phyloP scores from a whole-genome alignment of 1,140 invertebrate species.

The Formica exsecta region DNA sequence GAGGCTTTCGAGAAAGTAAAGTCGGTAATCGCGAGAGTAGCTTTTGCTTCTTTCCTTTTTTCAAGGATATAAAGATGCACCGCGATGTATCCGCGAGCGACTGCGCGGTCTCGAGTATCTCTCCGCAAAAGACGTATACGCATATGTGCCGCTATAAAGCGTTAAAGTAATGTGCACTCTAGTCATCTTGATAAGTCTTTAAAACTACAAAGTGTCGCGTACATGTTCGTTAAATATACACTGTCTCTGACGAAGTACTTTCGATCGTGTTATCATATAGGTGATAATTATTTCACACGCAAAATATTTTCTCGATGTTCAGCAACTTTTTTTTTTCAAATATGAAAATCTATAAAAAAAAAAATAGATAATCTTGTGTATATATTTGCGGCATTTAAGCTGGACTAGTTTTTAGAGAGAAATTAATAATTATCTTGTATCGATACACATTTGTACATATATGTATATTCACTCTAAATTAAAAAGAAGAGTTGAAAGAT shows the following conservation, averaged over 20 bases:
- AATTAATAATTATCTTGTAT: not conserved
- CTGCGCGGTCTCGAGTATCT: constrained; percentile 16
- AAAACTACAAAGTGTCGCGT: constrained; percentile 13
- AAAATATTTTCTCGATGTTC: not conserved
- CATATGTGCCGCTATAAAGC: not conserved
- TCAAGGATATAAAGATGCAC: constrained; percentile 24
- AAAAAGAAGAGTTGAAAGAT: not conserved
- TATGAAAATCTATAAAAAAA: not conserved
- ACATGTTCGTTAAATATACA: not conserved
- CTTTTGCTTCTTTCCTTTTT: constrained; percentile 23
- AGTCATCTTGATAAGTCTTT: constrained; percentile 38
- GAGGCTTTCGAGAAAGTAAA: constrained; percentile 42
- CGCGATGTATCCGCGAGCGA: constrained; percentile 8
- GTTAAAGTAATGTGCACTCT: not conserved
- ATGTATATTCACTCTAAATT: not conserved
- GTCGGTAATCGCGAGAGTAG: constrained; percentile 23
- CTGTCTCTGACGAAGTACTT: constrained; percentile 3
- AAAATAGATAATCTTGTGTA: not conserved
- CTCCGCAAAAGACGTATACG: constrained; percentile 15
- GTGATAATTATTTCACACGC: constrained; percentile 12
- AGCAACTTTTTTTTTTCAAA: not conserved
- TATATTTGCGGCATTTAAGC: not conserved
- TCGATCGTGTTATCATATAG: constrained; percentile 6
- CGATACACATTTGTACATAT: too few relatives aligned
- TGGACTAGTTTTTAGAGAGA: not conserved